Conservation (phyloP, 2,888 invertebrate genomes). For the Agrochola lychnidis region DNA sequence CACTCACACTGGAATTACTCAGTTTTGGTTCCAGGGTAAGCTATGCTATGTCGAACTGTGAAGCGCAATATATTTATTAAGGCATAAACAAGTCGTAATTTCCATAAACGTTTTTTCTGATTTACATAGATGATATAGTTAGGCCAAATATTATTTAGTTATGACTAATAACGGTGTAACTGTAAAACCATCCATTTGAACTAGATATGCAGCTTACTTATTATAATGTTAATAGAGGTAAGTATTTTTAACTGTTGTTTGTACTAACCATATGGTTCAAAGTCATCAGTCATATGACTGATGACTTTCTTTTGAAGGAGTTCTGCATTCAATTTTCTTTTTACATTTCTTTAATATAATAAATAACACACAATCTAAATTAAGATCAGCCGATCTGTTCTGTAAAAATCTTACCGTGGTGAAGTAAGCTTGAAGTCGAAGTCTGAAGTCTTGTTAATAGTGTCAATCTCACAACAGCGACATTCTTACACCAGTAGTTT, state of each 20-base stretch:
- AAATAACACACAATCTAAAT: neutral
- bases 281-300: too few species aligned
- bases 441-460: neutral
- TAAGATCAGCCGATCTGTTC: neutral
- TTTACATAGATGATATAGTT: neutral
- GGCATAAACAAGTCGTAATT: neutral
- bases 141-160: neutral
- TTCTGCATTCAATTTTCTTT: neutral
- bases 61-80: neutral
- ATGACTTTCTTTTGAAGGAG: neutral
- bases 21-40: slow-evolving; percentile 32
- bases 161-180: neutral
- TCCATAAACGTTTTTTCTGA: neutral
- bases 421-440: neutral
- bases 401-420: neutral
- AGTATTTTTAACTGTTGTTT: slow-evolving; percentile 1
- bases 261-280: neutral
- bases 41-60: slow-evolving; percentile 34
- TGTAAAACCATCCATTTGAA: neutral
- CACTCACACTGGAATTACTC: slow-evolving; percentile 62
- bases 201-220: neutral
- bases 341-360: neutral
- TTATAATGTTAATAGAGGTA: neutral
- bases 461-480: neutral
- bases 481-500: neutral